Conservation (phyloP, 2,797 vertebrate genomes). For the Psittacula echo region DNA sequence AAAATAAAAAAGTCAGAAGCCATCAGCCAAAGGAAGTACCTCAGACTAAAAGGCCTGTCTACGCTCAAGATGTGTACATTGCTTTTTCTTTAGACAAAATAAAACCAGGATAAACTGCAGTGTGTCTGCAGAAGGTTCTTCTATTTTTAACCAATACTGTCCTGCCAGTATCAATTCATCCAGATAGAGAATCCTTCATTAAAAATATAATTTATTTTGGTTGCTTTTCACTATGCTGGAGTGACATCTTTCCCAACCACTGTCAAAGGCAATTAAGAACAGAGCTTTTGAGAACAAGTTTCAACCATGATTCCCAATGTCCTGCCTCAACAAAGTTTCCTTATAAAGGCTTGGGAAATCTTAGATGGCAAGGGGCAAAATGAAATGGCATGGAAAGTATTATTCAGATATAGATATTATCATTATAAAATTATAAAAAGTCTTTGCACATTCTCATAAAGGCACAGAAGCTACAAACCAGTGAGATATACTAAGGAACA, state of each 20-base stretch:
- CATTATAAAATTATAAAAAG: background rate
- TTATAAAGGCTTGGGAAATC: background rate
- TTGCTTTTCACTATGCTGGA: constrained; percentile 7
- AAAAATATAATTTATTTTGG: constrained; percentile 35
- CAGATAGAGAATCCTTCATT: background rate
- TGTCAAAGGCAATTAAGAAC: constrained; percentile 34
- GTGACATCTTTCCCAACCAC: constrained; percentile 11
- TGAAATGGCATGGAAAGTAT: background rate
- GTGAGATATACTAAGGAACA: background rate
- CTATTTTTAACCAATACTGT: constrained; percentile 27
- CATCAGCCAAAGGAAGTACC: background rate
- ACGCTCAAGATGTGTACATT: background rate
- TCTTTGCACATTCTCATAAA: background rate
- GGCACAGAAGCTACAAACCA: background rate
- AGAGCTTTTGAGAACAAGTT: background rate
- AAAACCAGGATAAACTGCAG: background rate
- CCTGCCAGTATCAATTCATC: background rate
- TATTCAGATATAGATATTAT: background rate
- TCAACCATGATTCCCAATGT: background rate
- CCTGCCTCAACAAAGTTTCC: background rate
- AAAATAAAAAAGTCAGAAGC: background rate
- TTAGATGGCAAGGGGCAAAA: background rate
- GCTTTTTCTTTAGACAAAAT: background rate
- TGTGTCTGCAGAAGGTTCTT: background rate
- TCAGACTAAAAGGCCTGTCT: background rate